These are phyloP conservation scores for Cryptosula pallasiana DNA, from an alignment of 2,888 invertebrate genomes.

Conservation along the genomic window DNA sequence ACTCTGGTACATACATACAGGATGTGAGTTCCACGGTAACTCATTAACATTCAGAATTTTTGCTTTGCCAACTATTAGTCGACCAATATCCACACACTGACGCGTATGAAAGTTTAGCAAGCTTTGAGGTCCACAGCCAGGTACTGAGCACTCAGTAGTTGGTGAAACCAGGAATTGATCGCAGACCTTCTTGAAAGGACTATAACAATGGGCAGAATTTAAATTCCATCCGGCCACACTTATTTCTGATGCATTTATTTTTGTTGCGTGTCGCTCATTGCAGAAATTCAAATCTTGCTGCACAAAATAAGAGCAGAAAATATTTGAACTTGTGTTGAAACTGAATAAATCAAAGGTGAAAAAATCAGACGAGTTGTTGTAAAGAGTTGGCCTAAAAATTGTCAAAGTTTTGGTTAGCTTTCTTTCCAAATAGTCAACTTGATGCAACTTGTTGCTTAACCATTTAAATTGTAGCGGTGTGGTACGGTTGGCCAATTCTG, in stretches of 20 bases:
- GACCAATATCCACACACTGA: background rate
- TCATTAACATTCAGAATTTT: background rate
- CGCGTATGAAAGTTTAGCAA: background rate
- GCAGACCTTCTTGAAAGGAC: background rate
- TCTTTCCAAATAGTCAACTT: background rate
- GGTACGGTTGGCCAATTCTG: background rate
- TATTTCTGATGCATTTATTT: background rate
- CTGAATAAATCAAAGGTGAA: no score
- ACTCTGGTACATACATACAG: slow-evolving; percentile 1
- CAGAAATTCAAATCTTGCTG: background rate
- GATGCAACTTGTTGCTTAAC: background rate
- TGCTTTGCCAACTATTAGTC: background rate
- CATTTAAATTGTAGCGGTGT: background rate
- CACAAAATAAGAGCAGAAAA: slow-evolving; percentile 6
- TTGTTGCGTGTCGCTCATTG: no score
- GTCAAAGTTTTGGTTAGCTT: background rate
- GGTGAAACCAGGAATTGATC: background rate
- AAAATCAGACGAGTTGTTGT: no score
- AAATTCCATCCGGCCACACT: background rate
- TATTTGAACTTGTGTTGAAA: no score
- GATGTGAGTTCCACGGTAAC: slow-evolving; percentile 1
- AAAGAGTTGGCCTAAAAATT: background rate
- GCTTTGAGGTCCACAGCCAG: background rate
- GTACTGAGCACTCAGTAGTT: background rate
- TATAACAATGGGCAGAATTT: background rate